Evolutionary conservation across 2,113 vertebrate species (phyloP).

Genomic region (Pelodiscus sinensis): DNA sequence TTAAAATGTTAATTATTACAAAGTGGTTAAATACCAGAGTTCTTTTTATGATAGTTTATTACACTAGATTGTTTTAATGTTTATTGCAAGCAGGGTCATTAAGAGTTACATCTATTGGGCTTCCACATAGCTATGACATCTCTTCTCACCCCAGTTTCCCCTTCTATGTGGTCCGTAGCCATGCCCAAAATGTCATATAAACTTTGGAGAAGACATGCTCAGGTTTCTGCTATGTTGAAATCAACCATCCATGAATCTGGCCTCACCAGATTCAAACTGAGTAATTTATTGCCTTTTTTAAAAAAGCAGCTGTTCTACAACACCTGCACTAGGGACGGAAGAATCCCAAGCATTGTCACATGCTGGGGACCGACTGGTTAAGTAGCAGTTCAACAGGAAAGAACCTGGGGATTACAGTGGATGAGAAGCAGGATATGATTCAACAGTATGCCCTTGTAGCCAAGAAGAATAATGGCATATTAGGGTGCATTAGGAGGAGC

Average conservation of each 20-base stretch:
- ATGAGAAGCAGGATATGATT: too few relatives aligned
- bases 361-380: too few relatives aligned
- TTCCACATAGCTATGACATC: constrained; percentile 21
- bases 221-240: constrained; percentile 44
- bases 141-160: constrained; percentile 43
- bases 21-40: neutral
- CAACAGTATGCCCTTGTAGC: too few relatives aligned
- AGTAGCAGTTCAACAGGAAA: too few relatives aligned
- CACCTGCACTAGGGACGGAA: neutral
- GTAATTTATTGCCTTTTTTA: neutral
- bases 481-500: too few relatives aligned
- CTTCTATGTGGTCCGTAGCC: constrained; percentile 44
- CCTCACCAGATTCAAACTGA: constrained; percentile 34
- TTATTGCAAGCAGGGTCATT: neutral
- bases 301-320: neutral
- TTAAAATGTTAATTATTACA: neutral
- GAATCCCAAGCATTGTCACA: too few relatives aligned
- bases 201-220: constrained; percentile 43
- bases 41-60: constrained; percentile 1
- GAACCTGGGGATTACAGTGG: too few relatives aligned
- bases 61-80: constrained; percentile 22
- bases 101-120: constrained; percentile 10
- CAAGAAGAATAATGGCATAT: too few relatives aligned
- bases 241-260: constrained; percentile 28
- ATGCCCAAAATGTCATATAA: constrained; percentile 48